These are phyloP conservation scores for Premnoplex brunnescens DNA, from an alignment of 2,797 vertebrate genomes.

Conservation along the genomic window DNA sequence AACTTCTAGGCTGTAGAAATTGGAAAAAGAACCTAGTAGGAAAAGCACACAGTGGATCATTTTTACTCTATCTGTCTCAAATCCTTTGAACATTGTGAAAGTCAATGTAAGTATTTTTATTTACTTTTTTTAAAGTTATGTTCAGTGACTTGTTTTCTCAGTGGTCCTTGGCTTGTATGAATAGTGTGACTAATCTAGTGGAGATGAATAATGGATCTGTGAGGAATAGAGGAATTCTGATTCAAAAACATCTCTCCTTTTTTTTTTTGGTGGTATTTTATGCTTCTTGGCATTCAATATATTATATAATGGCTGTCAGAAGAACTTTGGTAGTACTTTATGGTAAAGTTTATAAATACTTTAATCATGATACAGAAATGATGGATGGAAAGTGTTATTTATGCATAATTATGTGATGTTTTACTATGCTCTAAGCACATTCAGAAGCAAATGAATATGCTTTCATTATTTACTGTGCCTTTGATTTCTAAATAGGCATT, in stretches of 20 bases:
- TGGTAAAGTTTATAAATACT: constrained; percentile 54
- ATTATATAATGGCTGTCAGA: constrained; percentile 65
- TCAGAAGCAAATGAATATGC: constrained; percentile 38
- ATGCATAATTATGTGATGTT: constrained; percentile 50
- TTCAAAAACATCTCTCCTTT: constrained; percentile 3
- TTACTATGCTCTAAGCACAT: constrained; percentile 46
- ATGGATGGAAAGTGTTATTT: constrained; percentile 59
- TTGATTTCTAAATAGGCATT: not conserved
- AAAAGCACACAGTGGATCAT: constrained; percentile 30
- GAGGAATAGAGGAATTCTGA: constrained; percentile 66
- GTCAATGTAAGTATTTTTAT: constrained; percentile 25
- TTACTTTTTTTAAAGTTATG: constrained; percentile 24
- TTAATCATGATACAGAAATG: constrained; percentile 68
- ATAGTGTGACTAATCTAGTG: constrained; percentile 25
- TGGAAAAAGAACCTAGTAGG: constrained; percentile 26
- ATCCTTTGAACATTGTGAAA: constrained; percentile 48
- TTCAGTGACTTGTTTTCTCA: constrained; percentile 49
- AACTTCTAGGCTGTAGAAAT: constrained; percentile 26
- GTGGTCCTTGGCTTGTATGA: constrained; percentile 2
- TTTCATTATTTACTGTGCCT: not conserved
- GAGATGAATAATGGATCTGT: constrained; percentile 64
- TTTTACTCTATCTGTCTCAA: constrained; percentile 55
- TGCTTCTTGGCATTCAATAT: constrained; percentile 30
- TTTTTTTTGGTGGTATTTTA: constrained; percentile 23
- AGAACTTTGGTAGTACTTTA: constrained; percentile 44